phyloP scores from a whole-genome alignment of 2,113 vertebrate species.

The Apus apus region DNA sequence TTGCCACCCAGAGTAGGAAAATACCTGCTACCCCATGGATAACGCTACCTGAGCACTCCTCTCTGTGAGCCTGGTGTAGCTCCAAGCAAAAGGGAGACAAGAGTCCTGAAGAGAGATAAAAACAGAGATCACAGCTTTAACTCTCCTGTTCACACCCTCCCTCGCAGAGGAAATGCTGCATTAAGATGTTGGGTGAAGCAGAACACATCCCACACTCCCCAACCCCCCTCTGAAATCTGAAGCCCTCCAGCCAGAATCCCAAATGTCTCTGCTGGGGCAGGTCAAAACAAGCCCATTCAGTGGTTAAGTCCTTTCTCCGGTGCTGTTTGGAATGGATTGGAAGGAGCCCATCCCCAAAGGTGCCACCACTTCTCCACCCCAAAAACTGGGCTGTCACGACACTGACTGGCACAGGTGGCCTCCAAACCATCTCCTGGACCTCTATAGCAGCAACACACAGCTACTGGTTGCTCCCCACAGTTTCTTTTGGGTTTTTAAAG shows the following conservation, averaged over 20 bases:
- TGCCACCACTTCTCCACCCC: not conserved
- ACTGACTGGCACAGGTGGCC: fast-evolving
- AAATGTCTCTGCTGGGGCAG: not conserved
- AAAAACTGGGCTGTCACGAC: not conserved
- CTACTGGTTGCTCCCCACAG: not conserved
- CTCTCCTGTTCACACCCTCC: slow-evolving; percentile 9
- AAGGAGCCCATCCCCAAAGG: not conserved
- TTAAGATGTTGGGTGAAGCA: not conserved
- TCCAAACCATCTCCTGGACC: not conserved
- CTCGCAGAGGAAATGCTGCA: not conserved
- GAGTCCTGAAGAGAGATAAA: not conserved
- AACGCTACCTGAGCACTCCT: not conserved
- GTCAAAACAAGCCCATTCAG: not conserved
- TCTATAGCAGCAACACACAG: not conserved
- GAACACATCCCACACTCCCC: slow-evolving; percentile 23
- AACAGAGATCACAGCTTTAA: not conserved
- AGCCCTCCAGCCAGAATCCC: not conserved
- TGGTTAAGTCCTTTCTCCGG: not conserved
- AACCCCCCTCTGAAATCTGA: not conserved
- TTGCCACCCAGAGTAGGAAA: not conserved
- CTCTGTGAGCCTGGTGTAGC: fast-evolving
- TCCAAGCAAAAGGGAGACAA: not conserved
- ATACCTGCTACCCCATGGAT: not conserved
- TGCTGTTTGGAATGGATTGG: not conserved
- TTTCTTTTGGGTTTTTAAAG: not conserved